Evolutionary conservation across 2,888 invertebrate genomes (phyloP), one percentile per base, ranked within the genome.

Genomic region (Scaptomyza caliginosa): DNA sequence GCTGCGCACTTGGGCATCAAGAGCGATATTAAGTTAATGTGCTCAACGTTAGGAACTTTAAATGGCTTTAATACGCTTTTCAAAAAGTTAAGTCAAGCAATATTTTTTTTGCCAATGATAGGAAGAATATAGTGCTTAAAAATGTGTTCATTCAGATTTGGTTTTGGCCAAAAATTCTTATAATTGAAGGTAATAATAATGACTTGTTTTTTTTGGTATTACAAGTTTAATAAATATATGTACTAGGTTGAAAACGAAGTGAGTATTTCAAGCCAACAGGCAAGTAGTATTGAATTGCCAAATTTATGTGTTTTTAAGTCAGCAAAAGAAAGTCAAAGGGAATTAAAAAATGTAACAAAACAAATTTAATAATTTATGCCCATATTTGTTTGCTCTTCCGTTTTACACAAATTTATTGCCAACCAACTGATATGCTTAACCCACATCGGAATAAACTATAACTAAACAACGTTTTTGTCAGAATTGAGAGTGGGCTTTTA

Each of bases 11-110:
- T 63, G 46, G 42, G 42, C 21, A 38, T 26, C 51, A 70, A 74
- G 68, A 60, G 70, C 48, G 43, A 55, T 67, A 56, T 62, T 62
- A 70, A 56, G 16, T 54, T 69, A 55, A 67, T 67, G 63, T 17
- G 55, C 30, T 56, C 48, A 39, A 46, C 30, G 60, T 32, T 49
- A 17, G 40, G 36, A 39, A 48, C 48, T 30, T 59, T 5, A 39
- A 36, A 58, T 21, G 24, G 11, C 30, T 59, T 40, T 21, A 58
- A 48, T 60, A 58, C 43, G 5, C 48, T 56, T 4, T 10, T 17
- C 39, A 13, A 1, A 0, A 6, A 28, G 19, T 10, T 24, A 11
- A n/a, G 16, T 6, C 16, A 21, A 7, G n/a, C 26, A 16, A 19
- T 42, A 26, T 28, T n/a, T 0, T 13, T 23, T 23, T 4, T 5